Evolutionary conservation across 2,113 vertebrate genomes (phyloP).

Genomic region (Malurus melanocephalus): DNA sequence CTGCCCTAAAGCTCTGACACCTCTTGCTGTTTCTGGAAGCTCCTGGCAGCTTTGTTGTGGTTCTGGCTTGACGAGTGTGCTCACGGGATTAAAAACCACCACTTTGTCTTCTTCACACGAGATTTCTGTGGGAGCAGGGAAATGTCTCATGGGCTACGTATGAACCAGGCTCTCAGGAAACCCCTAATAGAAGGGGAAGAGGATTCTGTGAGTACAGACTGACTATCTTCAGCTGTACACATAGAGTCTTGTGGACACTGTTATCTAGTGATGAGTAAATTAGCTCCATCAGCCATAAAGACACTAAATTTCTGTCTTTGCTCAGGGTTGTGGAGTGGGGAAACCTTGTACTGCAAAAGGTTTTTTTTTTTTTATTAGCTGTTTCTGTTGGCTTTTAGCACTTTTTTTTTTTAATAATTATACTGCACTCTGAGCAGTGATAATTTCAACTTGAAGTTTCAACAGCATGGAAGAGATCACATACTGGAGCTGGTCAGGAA

Average conservation of each 20-base stretch:
- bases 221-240: background rate
- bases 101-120: background rate
- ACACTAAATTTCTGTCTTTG: background rate
- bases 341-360: background rate
- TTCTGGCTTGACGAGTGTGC: background rate
- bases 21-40: background rate
- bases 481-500: background rate
- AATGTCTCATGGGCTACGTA: background rate
- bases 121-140: background rate
- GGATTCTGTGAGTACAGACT: background rate
- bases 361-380: background rate
- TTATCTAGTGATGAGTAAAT: background rate
- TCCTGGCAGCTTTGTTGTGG: background rate
- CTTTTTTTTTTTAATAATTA: background rate
- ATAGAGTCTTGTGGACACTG: background rate
- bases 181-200: background rate
- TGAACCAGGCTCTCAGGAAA: background rate
- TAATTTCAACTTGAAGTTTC: conserved; percentile 9
- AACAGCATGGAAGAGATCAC: background rate
- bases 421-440: background rate
- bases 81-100: background rate
- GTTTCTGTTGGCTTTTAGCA: background rate
- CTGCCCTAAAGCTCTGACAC: background rate
- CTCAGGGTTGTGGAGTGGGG: background rate
- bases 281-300: background rate